Base-by-base conservation (phyloP, 2,888 invertebrate species). In the Drosophila mercatorum region DNA sequence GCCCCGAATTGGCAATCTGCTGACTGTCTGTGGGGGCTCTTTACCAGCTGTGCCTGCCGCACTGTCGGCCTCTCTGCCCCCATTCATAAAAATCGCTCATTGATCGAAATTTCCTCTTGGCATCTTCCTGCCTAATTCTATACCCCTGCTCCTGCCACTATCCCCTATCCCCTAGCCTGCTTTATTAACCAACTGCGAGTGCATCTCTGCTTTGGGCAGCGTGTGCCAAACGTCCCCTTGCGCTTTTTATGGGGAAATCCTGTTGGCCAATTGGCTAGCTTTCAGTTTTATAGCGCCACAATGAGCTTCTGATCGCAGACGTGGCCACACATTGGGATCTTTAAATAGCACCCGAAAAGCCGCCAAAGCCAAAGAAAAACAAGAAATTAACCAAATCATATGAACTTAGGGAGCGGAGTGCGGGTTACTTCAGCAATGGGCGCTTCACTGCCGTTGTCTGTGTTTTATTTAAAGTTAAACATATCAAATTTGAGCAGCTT, bases 171-270 rank as follows among this genome's bases (percentile, higher is more conserved):
- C 28, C 28, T 28, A 28, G 28, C 5, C 22, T 11, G 26, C n/a
- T 31, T n/a, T n/a, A n/a, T 8, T 5, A 17, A 5, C 10, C 22
- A 11, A 17, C 36, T 55, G 34, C 34, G 12, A 34, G 58, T 81
- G 75, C 65, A 60, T 64, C 36, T 52, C 3, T 36, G 34, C 60
- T 22, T 36, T 51, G 60, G 44, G 22, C 60, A 73, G 57, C 78
- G 81, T 70, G 83, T 66, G 89, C 76, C 75, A 67, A 66, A 68
- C 70, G 68, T 72, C 57, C 75, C 65, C 74, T 67, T 80, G 75
- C 80, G 78, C 76, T 83, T 85, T 79, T 81, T 78, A 77, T 81
- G 91, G 91, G 91, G 84, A 90, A 91, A 90, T 90, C 92, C 90
- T 90, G 84, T 83, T 81, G 80, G 75, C 80, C 81, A 65, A 44